Evolutionary conservation across 2,797 vertebrate species (phyloP), one percentile per base, ranked within the genome.

Genomic region (Lutjanus argentimaculatus): DNA sequence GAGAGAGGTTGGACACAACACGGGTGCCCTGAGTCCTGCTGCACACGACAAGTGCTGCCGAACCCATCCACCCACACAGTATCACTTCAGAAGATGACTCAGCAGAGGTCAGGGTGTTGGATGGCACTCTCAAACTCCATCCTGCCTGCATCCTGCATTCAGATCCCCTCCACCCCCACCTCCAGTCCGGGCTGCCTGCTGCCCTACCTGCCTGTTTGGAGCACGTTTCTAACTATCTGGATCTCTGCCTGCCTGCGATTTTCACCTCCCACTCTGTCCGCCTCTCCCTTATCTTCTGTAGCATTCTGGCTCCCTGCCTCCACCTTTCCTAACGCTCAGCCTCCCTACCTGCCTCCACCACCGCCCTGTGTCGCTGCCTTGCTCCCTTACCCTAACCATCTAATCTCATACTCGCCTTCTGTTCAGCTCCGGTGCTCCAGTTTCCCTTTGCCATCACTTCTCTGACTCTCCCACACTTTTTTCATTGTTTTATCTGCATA

Each of bases 61-160:
- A 67, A 59, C 45, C 72, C 75, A 61, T 78, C 87, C 79, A 22
- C 92, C 83, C 88, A 86, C 89, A 56, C 80, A 57, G 85, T 21
- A 43, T 55, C 80, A 83, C 85, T 81, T 86, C 74, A 70, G 72
- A 84, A 77, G 85, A 91, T 90, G 92, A 92, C 86, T 94, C 92
- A 90, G 92, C 93, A 91, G 69, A 92, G 89, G 85, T 90, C 86
- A 80, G 67, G 52, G 57, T 80, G 87, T 90, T 84, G 86, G 83
- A 87, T 64, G 85, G 73, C 79, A 80, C 78, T 64, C 84, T 75
- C 65, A 58, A 48, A 87, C 81, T 73, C 63, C 67, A 72, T 71
- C 80, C 65, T 51, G 76, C 70, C 51, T 77, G 51, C 48, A 62
- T 83, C 72, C 78, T 69, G 71, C 30, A 53, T 63, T 55, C 75